A percentile compares a stretch with the other conserved stretches of the same genome.
Conservation (phyloP, 1,140 invertebrate species). For the Carposina sasakii region DNA sequence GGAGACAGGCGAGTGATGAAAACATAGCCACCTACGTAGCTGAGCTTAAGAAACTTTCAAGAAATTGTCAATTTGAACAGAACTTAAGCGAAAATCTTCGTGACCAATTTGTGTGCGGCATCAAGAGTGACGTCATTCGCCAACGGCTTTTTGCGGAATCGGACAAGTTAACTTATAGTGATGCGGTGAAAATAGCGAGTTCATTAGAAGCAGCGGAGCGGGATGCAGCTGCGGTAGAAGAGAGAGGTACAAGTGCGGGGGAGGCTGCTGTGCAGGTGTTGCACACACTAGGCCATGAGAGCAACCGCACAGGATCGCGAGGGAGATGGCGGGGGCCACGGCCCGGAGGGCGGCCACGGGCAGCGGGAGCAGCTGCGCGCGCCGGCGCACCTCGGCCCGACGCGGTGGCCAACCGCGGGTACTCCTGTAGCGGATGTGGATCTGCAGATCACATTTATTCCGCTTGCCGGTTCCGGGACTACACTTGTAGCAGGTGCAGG, state of each 20-base stretch:
- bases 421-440: too few relatives aligned
- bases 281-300: too few relatives aligned
- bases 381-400: too few relatives aligned
- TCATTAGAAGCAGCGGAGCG: slow-evolving; percentile 3
- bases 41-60: slow-evolving; percentile 16
- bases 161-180: background rate
- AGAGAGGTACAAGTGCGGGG: too few relatives aligned
- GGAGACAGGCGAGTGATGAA: slow-evolving; percentile 3
- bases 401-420: too few relatives aligned
- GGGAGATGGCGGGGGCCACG: too few relatives aligned
- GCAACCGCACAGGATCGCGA: too few relatives aligned
- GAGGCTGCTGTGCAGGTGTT: too few relatives aligned
- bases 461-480: too few relatives aligned
- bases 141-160: slow-evolving; percentile 7
- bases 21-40: slow-evolving; percentile 11
- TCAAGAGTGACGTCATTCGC: slow-evolving; percentile 2
- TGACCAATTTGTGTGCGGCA: slow-evolving; percentile 12
- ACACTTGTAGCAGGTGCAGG: background rate
- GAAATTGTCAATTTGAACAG: slow-evolving; percentile 13
- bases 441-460: too few relatives aligned
- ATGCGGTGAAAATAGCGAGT: slow-evolving; percentile 1
- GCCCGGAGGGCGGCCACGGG: too few relatives aligned
- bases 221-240: slow-evolving; percentile 3
- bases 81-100: slow-evolving; percentile 5
- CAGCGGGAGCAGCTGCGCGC: too few relatives aligned